Base-by-base conservation (phyloP, 1,140 invertebrate genomes). In the Eumeta japonica region DNA sequence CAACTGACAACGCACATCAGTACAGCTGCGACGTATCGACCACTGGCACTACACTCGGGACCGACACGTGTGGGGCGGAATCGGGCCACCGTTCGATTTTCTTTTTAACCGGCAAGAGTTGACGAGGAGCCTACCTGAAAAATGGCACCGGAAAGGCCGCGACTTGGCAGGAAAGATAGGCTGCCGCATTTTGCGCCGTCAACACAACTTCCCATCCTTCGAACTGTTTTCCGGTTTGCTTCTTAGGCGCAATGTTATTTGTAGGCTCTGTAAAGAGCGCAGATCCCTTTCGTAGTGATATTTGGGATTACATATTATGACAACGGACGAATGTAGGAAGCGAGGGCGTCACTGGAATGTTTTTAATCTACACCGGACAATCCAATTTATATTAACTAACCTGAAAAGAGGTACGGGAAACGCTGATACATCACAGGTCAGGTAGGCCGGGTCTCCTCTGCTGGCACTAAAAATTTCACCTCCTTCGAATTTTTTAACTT, bases 91-190 rank as follows among this genome's bases (percentile, higher is more conserved):
- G 16, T 18, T 33, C 5, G 14, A 35, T 28, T 28, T 28, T 28
- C 27, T 28, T 28, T 28, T n/a, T n/a, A n/a, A n/a, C n/a, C 27
- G 9, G n/a, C 18, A 14, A 7, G n/a, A 35, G 13, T 14, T 24
- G 12, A 15, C 7, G 27, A 14, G 14, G 34, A 32, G 32, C 57
- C 52, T 54, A 86, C 85, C 83, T 83, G 75, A 80, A 85, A 48
- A 80, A 58, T 48, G 85, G 84, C 46, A 79, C 80, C 46, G 84
- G 84, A 67, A 79, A 84, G 51, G 81, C 82, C 50, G 80, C 79
- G 35, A 84, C 80, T 65, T 83, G 82, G 64, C 83, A 86, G 49
- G 77, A 80, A 61, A 86, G 75, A 53, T 83, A 85, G 50, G 79
- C 78, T 43, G 67, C 62, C 45, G 68, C 66, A 32, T 65, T 71